These are phyloP conservation scores for Pammene fasciana DNA, from an alignment of 2,888 invertebrate species.

Conservation along the genomic window DNA sequence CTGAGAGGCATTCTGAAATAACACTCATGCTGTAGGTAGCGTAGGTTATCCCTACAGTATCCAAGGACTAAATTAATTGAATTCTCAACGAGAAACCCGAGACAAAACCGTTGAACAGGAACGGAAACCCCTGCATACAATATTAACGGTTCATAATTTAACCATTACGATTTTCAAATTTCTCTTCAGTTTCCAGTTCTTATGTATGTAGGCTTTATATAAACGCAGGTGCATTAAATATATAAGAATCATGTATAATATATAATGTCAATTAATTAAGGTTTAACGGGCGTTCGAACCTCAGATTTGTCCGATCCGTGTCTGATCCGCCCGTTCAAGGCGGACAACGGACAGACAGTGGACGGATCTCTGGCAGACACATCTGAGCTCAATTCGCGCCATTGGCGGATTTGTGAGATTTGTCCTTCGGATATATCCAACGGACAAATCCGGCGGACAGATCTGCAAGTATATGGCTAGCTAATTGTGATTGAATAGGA, in stretches of 20 bases:
- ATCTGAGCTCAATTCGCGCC: too few species aligned
- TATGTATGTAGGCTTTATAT: not conserved
- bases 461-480: too few species aligned
- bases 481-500: too few species aligned
- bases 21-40: constrained; percentile 18
- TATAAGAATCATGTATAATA: not conserved
- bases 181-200: constrained; percentile 6
- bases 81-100: constrained; percentile 25
- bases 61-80: constrained; percentile 28
- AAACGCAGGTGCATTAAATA: not conserved
- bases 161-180: constrained; percentile 20
- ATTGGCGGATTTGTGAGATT: too few species aligned
- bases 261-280: too few species aligned
- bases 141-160: constrained; percentile 31
- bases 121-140: constrained; percentile 16
- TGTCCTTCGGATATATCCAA: too few species aligned
- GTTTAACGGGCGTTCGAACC: too few species aligned
- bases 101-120: constrained; percentile 27
- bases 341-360: too few species aligned
- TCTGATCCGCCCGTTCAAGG: too few species aligned
- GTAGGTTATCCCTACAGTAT: constrained; percentile 16
- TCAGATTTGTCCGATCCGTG: too few species aligned
- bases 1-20: not conserved
- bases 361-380: too few species aligned
- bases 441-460: too few species aligned